These are phyloP conservation scores for Zaprionus ghesquierei DNA, from an alignment of 1,140 invertebrate genomes.

Conservation along the genomic window DNA sequence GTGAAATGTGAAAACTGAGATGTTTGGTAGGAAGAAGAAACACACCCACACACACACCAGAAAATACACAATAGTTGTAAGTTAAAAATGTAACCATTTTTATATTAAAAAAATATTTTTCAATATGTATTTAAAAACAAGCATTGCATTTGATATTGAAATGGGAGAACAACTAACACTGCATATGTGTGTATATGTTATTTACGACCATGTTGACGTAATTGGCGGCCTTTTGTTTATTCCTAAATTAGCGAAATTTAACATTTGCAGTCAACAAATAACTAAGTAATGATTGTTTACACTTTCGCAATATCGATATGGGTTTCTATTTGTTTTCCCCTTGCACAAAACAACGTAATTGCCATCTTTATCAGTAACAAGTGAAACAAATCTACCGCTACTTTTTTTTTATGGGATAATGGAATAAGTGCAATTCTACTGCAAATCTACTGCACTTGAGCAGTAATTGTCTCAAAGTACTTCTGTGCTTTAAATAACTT, in stretches of 20 bases:
- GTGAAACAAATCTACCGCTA: neutral
- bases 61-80: conserved; percentile 65
- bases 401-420: conserved; percentile 4
- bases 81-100: conserved; percentile 60
- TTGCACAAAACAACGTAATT: neutral
- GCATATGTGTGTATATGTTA: too few species aligned
- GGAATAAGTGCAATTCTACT: conserved; percentile 20
- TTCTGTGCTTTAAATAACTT: neutral
- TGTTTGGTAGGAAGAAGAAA: conserved; percentile 47
- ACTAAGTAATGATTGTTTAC: conserved; percentile 20
- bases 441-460: conserved; percentile 2
- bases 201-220: neutral
- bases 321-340: conserved; percentile 7
- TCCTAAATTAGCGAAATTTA: neutral
- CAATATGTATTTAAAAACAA: conserved; percentile 67
- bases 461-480: conserved; percentile 6
- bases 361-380: conserved; percentile 13
- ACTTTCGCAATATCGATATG: neutral
- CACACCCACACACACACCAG: conserved; percentile 32
- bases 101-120: conserved; percentile 78
- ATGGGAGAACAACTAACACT: neutral
- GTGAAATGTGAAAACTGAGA: conserved; percentile 30
- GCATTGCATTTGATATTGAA: conserved; percentile 3
- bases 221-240: neutral
- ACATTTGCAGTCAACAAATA: conserved; percentile 25